These are phyloP conservation scores for Leptopterna dolabrata DNA, from an alignment of 2,888 invertebrate species.

Conservation along the genomic window DNA sequence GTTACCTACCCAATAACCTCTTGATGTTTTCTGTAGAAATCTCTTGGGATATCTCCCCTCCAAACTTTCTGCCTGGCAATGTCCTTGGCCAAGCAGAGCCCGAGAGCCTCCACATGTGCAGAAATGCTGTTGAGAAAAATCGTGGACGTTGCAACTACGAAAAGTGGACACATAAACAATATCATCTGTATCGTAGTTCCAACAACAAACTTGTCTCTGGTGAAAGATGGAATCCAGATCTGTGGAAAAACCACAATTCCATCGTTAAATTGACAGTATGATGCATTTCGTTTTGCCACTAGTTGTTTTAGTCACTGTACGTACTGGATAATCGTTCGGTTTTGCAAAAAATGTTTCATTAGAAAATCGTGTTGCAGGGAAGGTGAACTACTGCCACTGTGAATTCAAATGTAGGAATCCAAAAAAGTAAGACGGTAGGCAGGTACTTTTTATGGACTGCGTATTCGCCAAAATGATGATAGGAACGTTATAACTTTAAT, in stretches of 20 bases:
- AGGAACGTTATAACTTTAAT: too few species aligned
- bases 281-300: too few species aligned
- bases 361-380: too few species aligned
- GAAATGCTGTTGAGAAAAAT: constrained; percentile 40
- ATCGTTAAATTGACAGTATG: too few species aligned
- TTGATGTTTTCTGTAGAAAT: constrained; percentile 21
- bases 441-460: too few species aligned
- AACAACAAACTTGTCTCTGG: background rate
- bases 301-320: too few species aligned
- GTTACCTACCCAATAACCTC: constrained; percentile 26
- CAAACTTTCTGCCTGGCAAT: background rate
- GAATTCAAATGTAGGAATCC: too few species aligned
- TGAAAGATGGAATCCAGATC: constrained; percentile 15
- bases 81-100: constrained; percentile 14
- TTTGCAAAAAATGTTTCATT: too few species aligned
- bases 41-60: background rate
- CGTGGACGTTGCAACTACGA: background rate
- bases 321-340: too few species aligned
- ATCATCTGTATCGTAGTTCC: background rate
- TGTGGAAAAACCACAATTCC: background rate
- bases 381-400: too few species aligned
- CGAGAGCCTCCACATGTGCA: constrained; percentile 35
- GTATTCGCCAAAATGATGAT: too few species aligned
- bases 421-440: too few species aligned
- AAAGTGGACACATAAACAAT: background rate